phyloP scores from a whole-genome alignment of 2,797 vertebrate species.

The Holocentrus rufus region DNA sequence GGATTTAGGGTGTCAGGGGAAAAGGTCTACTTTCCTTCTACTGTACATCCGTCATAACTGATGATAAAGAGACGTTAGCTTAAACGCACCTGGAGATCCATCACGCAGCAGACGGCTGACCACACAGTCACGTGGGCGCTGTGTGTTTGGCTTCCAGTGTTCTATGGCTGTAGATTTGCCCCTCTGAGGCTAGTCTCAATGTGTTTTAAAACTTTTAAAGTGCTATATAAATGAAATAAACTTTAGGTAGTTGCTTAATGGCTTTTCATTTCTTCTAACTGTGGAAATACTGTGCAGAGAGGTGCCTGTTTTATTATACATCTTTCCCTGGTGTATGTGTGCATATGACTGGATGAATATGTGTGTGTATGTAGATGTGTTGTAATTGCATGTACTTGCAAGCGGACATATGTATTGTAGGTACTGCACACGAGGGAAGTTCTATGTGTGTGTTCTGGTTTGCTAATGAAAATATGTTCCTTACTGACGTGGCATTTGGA shows the following conservation, averaged over 20 bases:
- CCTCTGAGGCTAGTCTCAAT: neutral
- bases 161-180: conserved; percentile 20
- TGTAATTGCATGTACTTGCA: conserved; percentile 2
- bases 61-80: conserved; percentile 63
- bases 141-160: conserved; percentile 28
- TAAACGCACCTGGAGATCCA: conserved; percentile 56
- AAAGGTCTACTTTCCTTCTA: conserved; percentile 30
- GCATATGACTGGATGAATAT: conserved; percentile 1
- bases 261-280: conserved; percentile 5
- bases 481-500: conserved; percentile 55
- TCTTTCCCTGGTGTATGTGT: conserved; percentile 4
- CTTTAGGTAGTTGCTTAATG: conserved; percentile 14
- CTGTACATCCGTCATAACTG: conserved; percentile 51
- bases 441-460: conserved; percentile 44
- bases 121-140: conserved; percentile 23
- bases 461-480: conserved; percentile 49
- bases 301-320: conserved; percentile 24
- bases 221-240: conserved; percentile 17
- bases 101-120: conserved; percentile 42
- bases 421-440: conserved; percentile 10
- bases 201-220: conserved; percentile 13
- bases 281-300: conserved; percentile 4
- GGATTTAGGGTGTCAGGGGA: conserved; percentile 37
- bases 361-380: conserved; percentile 8
- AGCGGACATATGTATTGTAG: conserved; percentile 17